Conservation (phyloP, 1,140 invertebrate species). For the Panagrolaimus sp. region DNA sequence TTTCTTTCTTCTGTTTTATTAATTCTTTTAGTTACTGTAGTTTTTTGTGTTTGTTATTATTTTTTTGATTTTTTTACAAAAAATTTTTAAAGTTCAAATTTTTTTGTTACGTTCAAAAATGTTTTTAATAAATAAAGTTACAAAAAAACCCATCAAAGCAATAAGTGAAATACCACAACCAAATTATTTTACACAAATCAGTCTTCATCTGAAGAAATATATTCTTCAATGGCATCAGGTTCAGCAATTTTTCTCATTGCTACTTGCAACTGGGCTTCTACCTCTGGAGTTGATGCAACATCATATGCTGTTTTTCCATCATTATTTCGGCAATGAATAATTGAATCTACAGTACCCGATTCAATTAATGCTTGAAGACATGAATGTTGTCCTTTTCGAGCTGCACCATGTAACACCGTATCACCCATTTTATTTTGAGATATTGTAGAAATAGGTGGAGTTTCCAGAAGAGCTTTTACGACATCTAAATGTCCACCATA, state of each 20-base stretch:
- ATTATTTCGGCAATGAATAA: background rate
- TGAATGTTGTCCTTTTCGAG: background rate
- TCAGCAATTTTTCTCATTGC: background rate
- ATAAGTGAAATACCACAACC: too few relatives aligned
- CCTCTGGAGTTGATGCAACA: background rate
- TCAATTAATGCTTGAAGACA: background rate
- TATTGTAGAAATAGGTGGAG: background rate
- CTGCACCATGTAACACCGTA: background rate
- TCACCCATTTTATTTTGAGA: constrained; percentile 12
- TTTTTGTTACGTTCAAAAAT: too few relatives aligned
- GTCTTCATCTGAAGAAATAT: constrained; percentile 3
- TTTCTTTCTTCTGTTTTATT: too few relatives aligned
- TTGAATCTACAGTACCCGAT: background rate
- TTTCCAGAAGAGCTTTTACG: background rate
- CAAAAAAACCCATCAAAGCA: too few relatives aligned
- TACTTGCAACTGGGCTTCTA: background rate
- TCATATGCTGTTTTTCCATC: constrained; percentile 1
- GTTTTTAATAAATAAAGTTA: too few relatives aligned
- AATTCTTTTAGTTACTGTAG: too few relatives aligned
- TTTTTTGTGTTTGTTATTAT: too few relatives aligned
- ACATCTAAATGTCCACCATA: constrained; percentile 5
- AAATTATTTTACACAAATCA: too few relatives aligned
- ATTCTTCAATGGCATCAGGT: background rate
- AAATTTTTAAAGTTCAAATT: too few relatives aligned
- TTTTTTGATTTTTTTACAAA: too few relatives aligned